Percentiles rank a stretch among this genome's conserved stretches.
phyloP scores from a whole-genome alignment of 1,140 invertebrate species.

The Micrasema minimum region DNA sequence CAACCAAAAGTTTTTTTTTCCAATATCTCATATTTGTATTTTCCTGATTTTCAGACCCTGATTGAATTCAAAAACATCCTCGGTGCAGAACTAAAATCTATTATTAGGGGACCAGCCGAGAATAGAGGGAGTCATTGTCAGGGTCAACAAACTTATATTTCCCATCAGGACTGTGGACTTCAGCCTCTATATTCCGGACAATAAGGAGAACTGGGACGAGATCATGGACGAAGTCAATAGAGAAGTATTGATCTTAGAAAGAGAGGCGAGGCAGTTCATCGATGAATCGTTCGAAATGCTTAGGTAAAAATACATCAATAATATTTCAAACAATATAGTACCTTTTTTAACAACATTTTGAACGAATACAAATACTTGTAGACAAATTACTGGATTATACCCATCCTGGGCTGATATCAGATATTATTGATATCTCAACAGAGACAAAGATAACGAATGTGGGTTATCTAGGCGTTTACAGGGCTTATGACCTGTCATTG shows the following conservation, averaged over 20 bases:
- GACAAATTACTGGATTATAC: no score
- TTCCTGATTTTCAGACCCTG: constrained; percentile 67
- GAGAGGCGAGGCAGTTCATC: constrained; percentile 85
- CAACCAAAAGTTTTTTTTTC: no score
- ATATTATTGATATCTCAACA: no score
- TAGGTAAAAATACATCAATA: constrained; percentile 57
- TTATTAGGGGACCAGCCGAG: constrained; percentile 85
- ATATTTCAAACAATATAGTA: background rate
- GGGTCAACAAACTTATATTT: constrained; percentile 76
- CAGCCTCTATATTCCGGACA: constrained; percentile 80
- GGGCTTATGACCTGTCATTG: no score
- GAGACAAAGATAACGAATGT: no score
- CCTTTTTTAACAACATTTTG: background rate
- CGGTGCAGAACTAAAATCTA: constrained; percentile 83
- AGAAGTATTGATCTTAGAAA: constrained; percentile 79
- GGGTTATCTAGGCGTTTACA: no score
- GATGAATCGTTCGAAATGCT: constrained; percentile 85
- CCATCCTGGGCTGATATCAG: no score
- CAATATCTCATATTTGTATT: constrained; percentile 14
- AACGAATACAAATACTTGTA: no score
- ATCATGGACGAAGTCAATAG: constrained; percentile 80
- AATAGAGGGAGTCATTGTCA: constrained; percentile 83
- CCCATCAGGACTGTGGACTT: constrained; percentile 83
- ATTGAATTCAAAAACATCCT: constrained; percentile 92
- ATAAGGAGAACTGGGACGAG: constrained; percentile 85